A percentile compares a stretch with the other conserved stretches of the same genome.
phyloP scores from a whole-genome alignment of 30 jellyfish, hydroid and myxozoan species.

The Clytia hemisphaerica region DNA sequence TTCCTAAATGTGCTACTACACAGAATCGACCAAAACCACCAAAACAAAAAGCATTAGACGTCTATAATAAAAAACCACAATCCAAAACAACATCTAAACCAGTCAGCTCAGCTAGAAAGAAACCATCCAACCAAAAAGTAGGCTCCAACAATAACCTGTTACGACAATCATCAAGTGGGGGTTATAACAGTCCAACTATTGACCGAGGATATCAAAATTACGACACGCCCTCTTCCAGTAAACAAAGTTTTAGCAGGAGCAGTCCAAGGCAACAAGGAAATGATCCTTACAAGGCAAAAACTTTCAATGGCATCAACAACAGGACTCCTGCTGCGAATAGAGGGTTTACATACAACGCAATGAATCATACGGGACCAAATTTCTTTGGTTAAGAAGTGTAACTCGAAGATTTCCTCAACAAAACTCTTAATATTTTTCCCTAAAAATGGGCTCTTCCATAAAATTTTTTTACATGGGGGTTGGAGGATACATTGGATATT shows the following conservation, averaged over 20 bases:
- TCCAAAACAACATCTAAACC: neutral
- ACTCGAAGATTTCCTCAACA: no score
- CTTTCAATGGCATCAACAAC: constrained; percentile 9
- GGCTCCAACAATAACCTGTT: neutral
- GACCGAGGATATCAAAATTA: neutral
- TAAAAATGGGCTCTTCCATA: no score
- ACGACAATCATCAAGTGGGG: neutral
- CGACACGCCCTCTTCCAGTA: neutral
- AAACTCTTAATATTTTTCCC: no score
- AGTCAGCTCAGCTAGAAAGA: neutral
- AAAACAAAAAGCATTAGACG: constrained; percentile 62
- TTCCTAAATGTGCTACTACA: constrained; percentile 70
- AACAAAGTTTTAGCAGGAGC: neutral
- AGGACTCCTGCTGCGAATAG: neutral
- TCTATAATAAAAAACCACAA: constrained; percentile 5
- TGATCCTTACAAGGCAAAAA: constrained; percentile 14
- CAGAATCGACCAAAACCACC: constrained; percentile 83
- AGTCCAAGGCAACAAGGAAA: neutral
- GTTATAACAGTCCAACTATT: no score
- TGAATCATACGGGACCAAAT: constrained; percentile 21
- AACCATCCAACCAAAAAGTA: neutral
- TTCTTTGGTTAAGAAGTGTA: constrained; percentile 19
- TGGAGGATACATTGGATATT: no score
- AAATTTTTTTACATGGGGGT: no score
- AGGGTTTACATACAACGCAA: constrained; percentile 29